A percentile compares a stretch with the other conserved stretches of the same genome.
These are phyloP conservation scores for Pristionchus exspectatus DNA, from an alignment of 2,888 invertebrate genomes.

Conservation along the genomic window DNA sequence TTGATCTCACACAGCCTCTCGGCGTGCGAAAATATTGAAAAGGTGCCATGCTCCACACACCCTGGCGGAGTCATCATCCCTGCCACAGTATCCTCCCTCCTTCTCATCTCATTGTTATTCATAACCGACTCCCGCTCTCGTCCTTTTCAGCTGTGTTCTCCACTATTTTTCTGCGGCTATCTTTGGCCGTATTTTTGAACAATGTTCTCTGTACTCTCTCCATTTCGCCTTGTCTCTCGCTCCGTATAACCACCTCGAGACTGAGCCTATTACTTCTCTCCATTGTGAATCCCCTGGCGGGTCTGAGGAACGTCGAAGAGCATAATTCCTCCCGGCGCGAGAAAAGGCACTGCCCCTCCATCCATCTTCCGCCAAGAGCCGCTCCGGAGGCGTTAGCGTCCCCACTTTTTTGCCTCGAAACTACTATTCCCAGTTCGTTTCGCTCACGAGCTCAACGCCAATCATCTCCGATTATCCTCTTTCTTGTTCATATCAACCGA, in stretches of 20 bases:
- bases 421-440: neutral
- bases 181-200: neutral
- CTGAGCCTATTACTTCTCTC: neutral
- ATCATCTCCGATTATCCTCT: neutral
- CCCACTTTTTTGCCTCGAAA: neutral
- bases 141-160: neutral
- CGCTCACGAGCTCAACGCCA: neutral
- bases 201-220: neutral
- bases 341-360: neutral
- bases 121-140: constrained; percentile 4
- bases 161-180: neutral
- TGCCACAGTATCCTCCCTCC: neutral
- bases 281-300: neutral
- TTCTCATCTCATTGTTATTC: neutral
- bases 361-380: neutral
- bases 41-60: no score
- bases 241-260: neutral
- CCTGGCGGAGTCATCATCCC: neutral
- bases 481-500: neutral
- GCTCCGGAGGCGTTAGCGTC: neutral
- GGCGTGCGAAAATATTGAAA: no score
- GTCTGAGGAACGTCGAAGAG: neutral
- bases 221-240: neutral
- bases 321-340: neutral
- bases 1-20: no score